phyloP scores from a whole-genome alignment of 2,797 vertebrate species.

The Pelodytes ibericus region DNA sequence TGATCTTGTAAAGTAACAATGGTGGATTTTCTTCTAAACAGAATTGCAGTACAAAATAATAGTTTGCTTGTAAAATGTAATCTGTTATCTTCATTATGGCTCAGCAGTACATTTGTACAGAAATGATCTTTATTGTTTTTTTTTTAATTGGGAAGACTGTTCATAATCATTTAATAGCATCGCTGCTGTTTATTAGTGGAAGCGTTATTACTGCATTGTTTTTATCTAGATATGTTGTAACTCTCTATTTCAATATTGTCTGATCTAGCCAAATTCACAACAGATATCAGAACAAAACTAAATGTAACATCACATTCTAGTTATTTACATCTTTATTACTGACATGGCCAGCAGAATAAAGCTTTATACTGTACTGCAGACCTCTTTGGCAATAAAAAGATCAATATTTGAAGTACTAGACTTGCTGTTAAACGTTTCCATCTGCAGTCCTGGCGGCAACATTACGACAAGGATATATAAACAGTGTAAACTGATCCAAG shows the following conservation, averaged over 20 bases:
- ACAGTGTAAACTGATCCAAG: slow-evolving; percentile 48
- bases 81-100: slow-evolving; percentile 44
- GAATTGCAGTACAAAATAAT: slow-evolving; percentile 38
- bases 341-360: slow-evolving; percentile 18
- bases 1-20: slow-evolving; percentile 14
- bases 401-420: slow-evolving; percentile 50
- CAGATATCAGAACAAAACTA: slow-evolving; percentile 50
- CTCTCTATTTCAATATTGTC: slow-evolving; percentile 64
- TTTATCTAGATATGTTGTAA: slow-evolving; percentile 66
- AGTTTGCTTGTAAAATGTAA: slow-evolving; percentile 47
- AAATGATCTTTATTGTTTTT: slow-evolving; percentile 70
- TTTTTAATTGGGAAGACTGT: slow-evolving; percentile 62
- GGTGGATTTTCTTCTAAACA: slow-evolving; percentile 39
- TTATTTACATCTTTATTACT: slow-evolving; percentile 45
- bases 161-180: slow-evolving; percentile 72
- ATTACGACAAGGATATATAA: slow-evolving; percentile 31
- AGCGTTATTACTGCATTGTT: slow-evolving; percentile 61
- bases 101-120: slow-evolving; percentile 66
- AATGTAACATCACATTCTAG: neutral
- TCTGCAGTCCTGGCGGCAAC: slow-evolving; percentile 43
- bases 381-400: slow-evolving; percentile 38
- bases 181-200: slow-evolving; percentile 58
- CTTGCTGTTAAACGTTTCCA: slow-evolving; percentile 53
- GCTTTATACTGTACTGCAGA: slow-evolving; percentile 17
- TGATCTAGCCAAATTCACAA: slow-evolving; percentile 62